Evolutionary conservation across 2,888 invertebrate genomes (phyloP).

Genomic region (Eurois occulta): DNA sequence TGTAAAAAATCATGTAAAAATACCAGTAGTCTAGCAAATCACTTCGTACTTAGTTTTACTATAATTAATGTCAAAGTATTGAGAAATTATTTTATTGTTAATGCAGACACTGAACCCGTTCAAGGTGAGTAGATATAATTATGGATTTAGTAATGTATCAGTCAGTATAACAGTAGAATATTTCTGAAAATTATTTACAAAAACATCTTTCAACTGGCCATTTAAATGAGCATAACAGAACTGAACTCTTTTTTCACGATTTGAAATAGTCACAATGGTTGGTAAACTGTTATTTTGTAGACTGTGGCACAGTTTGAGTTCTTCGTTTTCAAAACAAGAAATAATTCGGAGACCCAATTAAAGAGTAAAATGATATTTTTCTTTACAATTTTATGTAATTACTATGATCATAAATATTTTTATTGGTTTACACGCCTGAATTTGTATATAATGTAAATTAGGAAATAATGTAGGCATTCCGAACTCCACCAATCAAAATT

Average conservation of each 20-base stretch:
- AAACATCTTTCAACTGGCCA: not conserved
- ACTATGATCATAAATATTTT: not conserved
- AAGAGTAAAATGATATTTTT: too few relatives aligned
- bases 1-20: not conserved
- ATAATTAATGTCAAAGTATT: not conserved
- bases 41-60: not conserved
- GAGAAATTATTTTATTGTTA: conserved; percentile 6
- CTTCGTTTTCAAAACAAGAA: not conserved
- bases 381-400: not conserved
- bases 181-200: not conserved
- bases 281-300: not conserved
- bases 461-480: not conserved
- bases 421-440: not conserved
- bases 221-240: not conserved
- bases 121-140: not conserved
- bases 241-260: not conserved
- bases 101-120: not conserved
- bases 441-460: too few relatives aligned
- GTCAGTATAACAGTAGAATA: not conserved
- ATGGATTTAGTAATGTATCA: not conserved
- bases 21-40: not conserved
- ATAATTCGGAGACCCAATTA: not conserved
- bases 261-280: not conserved
- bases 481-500: not conserved
- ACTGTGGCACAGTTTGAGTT: not conserved